Percentiles rank a stretch among this genome's conserved stretches.
Conservation (phyloP, 2,888 invertebrate genomes). For the Cataglyphis altisquamis region DNA sequence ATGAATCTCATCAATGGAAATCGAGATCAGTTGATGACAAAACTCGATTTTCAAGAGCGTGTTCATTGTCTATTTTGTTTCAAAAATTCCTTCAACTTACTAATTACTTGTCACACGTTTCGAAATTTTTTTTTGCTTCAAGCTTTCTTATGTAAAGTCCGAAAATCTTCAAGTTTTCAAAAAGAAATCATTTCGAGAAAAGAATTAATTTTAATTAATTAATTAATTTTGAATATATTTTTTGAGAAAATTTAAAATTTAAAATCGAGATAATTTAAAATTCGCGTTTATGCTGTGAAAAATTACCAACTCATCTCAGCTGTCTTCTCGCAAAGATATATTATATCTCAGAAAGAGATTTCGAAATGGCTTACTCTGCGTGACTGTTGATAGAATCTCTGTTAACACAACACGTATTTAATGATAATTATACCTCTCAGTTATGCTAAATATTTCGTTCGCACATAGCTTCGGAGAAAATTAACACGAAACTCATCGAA, state of each 20-base stretch:
- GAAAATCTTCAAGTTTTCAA: background rate
- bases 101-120: constrained; percentile 31
- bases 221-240: too few species aligned
- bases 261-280: too few species aligned
- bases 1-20: constrained; percentile 58
- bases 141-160: background rate
- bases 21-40: constrained; percentile 61
- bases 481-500: constrained; percentile 38
- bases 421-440: constrained; percentile 34
- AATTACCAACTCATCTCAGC: background rate
- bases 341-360: background rate
- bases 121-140: constrained; percentile 24
- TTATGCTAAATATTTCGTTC: constrained; percentile 17
- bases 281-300: background rate
- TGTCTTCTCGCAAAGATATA: background rate
- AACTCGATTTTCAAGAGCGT: constrained; percentile 64
- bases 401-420: constrained; percentile 15
- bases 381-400: constrained; percentile 2
- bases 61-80: constrained; percentile 45
- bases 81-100: constrained; percentile 51
- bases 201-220: too few species aligned
- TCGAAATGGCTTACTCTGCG: background rate
- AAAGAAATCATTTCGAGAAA: too few species aligned
- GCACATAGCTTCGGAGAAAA: constrained; percentile 37
- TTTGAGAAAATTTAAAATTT: too few species aligned